Evolutionary conservation across 2,797 vertebrate species (phyloP).

Genomic region (Trachurus trachurus): DNA sequence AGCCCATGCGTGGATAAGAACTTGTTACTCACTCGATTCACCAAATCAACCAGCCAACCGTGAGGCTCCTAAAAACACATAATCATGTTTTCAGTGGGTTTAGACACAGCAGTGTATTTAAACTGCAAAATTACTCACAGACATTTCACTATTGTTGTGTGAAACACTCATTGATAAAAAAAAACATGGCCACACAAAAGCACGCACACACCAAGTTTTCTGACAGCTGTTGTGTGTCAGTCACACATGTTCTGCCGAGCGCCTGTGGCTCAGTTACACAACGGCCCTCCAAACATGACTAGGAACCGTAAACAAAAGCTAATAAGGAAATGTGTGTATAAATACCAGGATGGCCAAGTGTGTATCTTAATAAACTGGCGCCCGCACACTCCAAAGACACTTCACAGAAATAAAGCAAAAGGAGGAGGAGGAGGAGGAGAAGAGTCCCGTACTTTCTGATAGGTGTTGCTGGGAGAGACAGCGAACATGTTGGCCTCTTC

Average conservation of each 20-base stretch:
- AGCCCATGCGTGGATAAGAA: not conserved
- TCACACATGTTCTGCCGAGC: conserved; percentile 54
- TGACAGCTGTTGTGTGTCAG: conserved; percentile 73
- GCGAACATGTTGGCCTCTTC: conserved; percentile 96
- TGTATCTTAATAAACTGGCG: conserved; percentile 13
- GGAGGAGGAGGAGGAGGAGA: not conserved
- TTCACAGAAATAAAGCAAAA: not conserved
- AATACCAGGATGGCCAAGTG: conserved; percentile 6
- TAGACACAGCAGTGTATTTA: conserved; percentile 17
- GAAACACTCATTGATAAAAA: not conserved
- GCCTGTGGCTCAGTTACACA: conserved; percentile 51
- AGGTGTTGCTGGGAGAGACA: conserved; percentile 92
- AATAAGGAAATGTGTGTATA: conserved; percentile 32
- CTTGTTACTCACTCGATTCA: conserved; percentile 92
- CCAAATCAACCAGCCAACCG: conserved; percentile 98
- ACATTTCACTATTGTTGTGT: not conserved
- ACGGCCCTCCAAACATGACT: conserved; percentile 28
- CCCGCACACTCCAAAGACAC: not conserved
- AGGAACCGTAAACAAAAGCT: conserved; percentile 47
- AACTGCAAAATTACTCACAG: not conserved
- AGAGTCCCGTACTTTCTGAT: conserved; percentile 91
- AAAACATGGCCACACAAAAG: not conserved
- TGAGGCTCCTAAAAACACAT: conserved; percentile 93
- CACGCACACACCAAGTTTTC: conserved; percentile 5
- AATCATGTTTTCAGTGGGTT: conserved; percentile 22